phyloP scores from a whole-genome alignment of 2,113 vertebrate genomes.

The Conger conger region DNA sequence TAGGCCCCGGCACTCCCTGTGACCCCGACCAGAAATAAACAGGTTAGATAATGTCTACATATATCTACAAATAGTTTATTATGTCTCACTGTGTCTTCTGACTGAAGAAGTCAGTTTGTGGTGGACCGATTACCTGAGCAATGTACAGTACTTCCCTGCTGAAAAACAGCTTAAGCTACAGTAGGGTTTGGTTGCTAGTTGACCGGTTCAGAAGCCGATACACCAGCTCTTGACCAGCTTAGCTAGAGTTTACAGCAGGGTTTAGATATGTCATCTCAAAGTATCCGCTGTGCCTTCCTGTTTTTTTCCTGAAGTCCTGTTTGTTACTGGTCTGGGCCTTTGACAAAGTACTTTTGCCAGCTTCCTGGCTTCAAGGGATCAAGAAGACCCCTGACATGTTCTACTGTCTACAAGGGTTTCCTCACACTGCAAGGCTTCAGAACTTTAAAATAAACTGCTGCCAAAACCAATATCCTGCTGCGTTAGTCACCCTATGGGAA shows the following conservation, averaged over 20 bases:
- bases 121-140: background rate
- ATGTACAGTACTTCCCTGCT: no score
- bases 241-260: no score
- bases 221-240: no score
- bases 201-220: no score
- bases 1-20: no score
- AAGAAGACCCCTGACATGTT: slow-evolving; percentile 59
- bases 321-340: slow-evolving; percentile 2
- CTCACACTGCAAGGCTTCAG: slow-evolving; percentile 75
- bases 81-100: background rate
- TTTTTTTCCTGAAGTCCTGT: background rate
- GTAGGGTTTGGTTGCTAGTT: no score
- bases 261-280: slow-evolving; percentile 18
- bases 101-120: background rate
- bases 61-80: background rate
- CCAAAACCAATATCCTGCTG: slow-evolving; percentile 72
- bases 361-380: slow-evolving; percentile 55
- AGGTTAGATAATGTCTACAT: background rate
- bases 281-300: slow-evolving; percentile 4
- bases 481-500: slow-evolving; percentile 61
- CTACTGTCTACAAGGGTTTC: slow-evolving; percentile 72
- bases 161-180: no score
- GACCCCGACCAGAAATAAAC: no score
- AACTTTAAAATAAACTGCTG: slow-evolving; percentile 78
- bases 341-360: slow-evolving; percentile 17